Percentiles rank a stretch among this genome's conserved stretches.
Evolutionary conservation across 2,888 invertebrate species (phyloP).

Genomic region (Anagyrus pseudococci): DNA sequence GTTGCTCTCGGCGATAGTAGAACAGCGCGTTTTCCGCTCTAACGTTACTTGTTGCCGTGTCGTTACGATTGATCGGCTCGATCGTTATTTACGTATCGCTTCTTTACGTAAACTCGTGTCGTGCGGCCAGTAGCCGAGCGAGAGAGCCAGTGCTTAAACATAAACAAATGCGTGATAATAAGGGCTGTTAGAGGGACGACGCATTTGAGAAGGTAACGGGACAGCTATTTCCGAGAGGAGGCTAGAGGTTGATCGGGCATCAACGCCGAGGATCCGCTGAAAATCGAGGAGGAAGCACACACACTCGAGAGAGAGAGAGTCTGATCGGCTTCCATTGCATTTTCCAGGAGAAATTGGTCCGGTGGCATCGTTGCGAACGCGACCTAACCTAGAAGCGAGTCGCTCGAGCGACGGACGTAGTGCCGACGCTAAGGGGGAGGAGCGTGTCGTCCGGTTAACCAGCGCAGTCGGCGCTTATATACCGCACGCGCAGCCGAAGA

Average conservation of each 20-base stretch:
- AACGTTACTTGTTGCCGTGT: neutral
- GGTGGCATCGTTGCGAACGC: too few species aligned
- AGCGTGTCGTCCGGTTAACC: neutral
- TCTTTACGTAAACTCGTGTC: neutral
- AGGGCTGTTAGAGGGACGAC: neutral
- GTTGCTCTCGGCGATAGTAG: slow-evolving; percentile 2
- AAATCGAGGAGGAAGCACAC: too few species aligned
- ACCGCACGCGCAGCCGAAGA: neutral
- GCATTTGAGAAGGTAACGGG: neutral
- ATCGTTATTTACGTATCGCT: neutral
- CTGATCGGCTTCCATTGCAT: neutral
- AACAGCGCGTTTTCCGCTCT: neutral
- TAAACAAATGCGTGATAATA: neutral
- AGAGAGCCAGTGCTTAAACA: neutral
- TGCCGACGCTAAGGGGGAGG: too few species aligned
- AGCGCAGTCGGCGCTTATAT: slow-evolving; percentile 3
- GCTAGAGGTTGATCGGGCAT: too few species aligned
- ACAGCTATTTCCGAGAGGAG: neutral
- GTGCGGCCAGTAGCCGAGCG: neutral
- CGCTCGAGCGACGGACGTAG: too few species aligned
- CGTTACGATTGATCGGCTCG: neutral
- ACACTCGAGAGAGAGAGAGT: neutral
- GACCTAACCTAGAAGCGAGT: too few species aligned
- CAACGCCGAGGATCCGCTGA: too few species aligned
- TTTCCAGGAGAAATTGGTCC: too few species aligned